Evolutionary conservation across 2,888 invertebrate genomes (phyloP).

Genomic region (Macrosoma leucophasiata): DNA sequence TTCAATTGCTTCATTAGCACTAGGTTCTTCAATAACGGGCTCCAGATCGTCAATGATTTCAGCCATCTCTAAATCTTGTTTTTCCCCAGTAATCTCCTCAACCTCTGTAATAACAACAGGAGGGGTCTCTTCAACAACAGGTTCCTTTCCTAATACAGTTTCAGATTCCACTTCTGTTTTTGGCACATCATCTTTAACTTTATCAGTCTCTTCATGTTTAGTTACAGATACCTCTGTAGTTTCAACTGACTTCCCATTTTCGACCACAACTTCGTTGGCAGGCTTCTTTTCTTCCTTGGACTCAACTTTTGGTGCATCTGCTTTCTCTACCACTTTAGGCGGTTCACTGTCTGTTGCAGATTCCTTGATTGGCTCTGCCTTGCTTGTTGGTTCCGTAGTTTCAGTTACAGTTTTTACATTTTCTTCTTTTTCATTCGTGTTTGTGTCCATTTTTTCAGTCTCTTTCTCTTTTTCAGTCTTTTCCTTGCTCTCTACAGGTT

Average conservation of each 20-base stretch:
- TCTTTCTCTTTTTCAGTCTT: constrained; percentile 42
- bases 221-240: constrained; percentile 12
- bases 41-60: constrained; percentile 49
- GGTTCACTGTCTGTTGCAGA: constrained; percentile 10
- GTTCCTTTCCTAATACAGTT: constrained; percentile 20
- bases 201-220: constrained; percentile 9
- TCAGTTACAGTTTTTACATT: not conserved
- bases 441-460: constrained; percentile 43
- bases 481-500: constrained; percentile 38
- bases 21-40: constrained; percentile 57
- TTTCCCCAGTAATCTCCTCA: constrained; percentile 47
- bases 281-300: not conserved
- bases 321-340: too few species aligned
- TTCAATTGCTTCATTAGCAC: constrained; percentile 47
- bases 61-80: constrained; percentile 40
- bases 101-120: constrained; percentile 46
- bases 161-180: constrained; percentile 34
- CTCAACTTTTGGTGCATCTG: too few species aligned
- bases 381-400: constrained; percentile 5
- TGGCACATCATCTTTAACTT: constrained; percentile 28
- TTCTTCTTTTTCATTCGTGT: constrained; percentile 11
- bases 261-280: not conserved
- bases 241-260: constrained; percentile 9
- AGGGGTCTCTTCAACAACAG: constrained; percentile 37
- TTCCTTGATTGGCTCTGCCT: constrained; percentile 9